Percentiles rank a stretch among this genome's conserved stretches.
Conservation (phyloP, 2,113 vertebrate genomes). For the Toxotes jaculatrix region DNA sequence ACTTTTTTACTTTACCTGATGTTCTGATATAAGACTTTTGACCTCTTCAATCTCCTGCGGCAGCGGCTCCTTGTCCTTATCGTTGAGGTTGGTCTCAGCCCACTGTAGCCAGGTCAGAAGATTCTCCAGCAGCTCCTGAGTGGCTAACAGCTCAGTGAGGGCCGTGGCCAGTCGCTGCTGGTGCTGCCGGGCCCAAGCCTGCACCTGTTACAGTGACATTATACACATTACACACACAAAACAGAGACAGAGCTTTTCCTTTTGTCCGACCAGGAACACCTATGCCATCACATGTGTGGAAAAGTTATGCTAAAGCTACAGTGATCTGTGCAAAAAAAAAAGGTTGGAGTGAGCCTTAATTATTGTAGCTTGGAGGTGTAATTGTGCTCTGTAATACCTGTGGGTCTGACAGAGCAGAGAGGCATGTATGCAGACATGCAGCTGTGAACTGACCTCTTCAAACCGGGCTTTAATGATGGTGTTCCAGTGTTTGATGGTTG, state of each 20-base stretch:
- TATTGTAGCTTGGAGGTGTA: not conserved
- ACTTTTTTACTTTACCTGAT: constrained; percentile 87
- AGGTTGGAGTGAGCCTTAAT: not conserved
- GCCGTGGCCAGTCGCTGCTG: constrained; percentile 93
- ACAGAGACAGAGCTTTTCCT: not conserved
- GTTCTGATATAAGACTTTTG: constrained; percentile 94
- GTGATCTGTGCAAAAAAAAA: not conserved
- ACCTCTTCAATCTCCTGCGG: constrained; percentile 96
- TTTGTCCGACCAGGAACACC: not conserved
- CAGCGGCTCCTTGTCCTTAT: constrained; percentile 93
- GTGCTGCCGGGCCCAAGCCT: constrained; percentile 96
- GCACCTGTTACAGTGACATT: constrained; percentile 84
- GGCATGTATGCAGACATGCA: constrained; percentile 7
- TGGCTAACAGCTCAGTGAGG: constrained; percentile 90
- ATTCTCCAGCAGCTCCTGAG: constrained; percentile 93
- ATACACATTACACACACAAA: not conserved
- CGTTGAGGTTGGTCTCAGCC: constrained; percentile 93
- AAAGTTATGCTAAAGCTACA: not conserved
- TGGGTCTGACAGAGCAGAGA: constrained; percentile 22
- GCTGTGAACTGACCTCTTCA: constrained; percentile 91
- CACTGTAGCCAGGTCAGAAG: constrained; percentile 95
- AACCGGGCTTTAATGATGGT: constrained; percentile 98
- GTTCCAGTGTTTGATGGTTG: constrained; percentile 99
- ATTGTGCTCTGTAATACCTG: constrained; percentile 22
- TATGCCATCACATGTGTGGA: not conserved